phyloP scores from a whole-genome alignment of 1,140 invertebrate species.

The Phenacoccus solenopsis region DNA sequence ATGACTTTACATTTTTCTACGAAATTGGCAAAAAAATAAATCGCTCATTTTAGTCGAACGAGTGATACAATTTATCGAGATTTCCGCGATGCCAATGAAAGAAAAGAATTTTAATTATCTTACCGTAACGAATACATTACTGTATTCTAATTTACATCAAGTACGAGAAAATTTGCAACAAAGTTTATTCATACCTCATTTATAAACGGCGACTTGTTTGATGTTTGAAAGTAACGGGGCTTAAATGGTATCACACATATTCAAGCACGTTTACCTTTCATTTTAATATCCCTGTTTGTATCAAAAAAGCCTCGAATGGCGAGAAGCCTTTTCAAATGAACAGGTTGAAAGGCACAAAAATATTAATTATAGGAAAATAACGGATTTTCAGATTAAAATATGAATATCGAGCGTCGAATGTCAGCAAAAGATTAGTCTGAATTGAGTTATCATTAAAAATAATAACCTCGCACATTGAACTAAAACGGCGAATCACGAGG shows the following conservation, averaged over 20 bases:
- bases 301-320: neutral
- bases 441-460: constrained; percentile 21
- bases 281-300: neutral
- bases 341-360: too few species aligned
- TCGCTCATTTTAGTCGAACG: too few species aligned
- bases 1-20: too few species aligned
- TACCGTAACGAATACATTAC: too few species aligned
- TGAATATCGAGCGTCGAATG: neutral
- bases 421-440: constrained; percentile 26
- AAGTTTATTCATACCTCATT: too few species aligned
- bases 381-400: neutral
- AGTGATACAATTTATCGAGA: too few species aligned
- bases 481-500: constrained; percentile 24
- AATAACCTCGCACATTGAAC: constrained; percentile 24
- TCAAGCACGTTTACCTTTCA: neutral
- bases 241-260: neutral
- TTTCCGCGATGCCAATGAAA: too few species aligned
- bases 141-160: too few species aligned
- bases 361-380: neutral
- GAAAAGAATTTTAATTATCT: too few species aligned
- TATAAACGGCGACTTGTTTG: too few species aligned
- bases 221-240: neutral
- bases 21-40: too few species aligned
- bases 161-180: too few species aligned
- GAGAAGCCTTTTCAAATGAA: constrained; percentile 22